A percentile compares a stretch with the other conserved stretches of the same genome.
Evolutionary conservation across 2,888 invertebrate species (phyloP).

Genomic region (Drosophila kanekoi): DNA sequence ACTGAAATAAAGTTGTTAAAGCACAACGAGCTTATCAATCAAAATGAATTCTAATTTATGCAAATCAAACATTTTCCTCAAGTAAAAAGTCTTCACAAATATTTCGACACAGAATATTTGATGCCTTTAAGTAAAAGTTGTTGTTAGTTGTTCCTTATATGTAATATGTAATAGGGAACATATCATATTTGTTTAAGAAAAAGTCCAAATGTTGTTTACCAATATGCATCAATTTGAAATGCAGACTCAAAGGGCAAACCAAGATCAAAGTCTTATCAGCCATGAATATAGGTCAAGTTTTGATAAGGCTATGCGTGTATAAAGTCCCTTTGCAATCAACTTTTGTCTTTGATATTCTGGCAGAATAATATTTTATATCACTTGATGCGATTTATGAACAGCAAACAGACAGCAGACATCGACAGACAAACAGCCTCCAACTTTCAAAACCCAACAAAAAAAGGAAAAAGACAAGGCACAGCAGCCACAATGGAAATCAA

Average conservation of each 20-base stretch:
- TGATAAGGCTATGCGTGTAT: neutral
- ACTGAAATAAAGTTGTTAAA: conserved; percentile 6
- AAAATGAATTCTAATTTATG: neutral
- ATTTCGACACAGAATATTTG: too few species aligned
- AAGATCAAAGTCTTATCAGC: neutral
- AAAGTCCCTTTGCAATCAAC: neutral
- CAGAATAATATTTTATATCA: conserved; percentile 34
- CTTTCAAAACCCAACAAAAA: conserved; percentile 30
- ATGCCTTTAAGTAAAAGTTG: too few species aligned
- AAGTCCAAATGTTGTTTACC: too few species aligned
- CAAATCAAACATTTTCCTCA: too few species aligned
- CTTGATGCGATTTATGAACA: conserved; percentile 55
- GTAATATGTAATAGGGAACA: too few species aligned
- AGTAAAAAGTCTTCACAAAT: too few species aligned
- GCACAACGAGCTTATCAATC: conserved; percentile 3
- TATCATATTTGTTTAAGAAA: too few species aligned
- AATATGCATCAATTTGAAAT: too few species aligned
- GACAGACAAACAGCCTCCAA: conserved; percentile 41
- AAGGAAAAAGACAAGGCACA: conserved; percentile 44
- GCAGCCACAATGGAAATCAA: conserved; percentile 54
- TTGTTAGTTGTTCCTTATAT: too few species aligned
- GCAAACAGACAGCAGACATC: conserved; percentile 53
- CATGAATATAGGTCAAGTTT: neutral
- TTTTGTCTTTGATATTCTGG: neutral
- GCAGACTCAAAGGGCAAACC: neutral